Evolutionary conservation across 2,888 invertebrate species (phyloP), one percentile per base, ranked within the genome.

Genomic region (Aspidapion aeneum): DNA sequence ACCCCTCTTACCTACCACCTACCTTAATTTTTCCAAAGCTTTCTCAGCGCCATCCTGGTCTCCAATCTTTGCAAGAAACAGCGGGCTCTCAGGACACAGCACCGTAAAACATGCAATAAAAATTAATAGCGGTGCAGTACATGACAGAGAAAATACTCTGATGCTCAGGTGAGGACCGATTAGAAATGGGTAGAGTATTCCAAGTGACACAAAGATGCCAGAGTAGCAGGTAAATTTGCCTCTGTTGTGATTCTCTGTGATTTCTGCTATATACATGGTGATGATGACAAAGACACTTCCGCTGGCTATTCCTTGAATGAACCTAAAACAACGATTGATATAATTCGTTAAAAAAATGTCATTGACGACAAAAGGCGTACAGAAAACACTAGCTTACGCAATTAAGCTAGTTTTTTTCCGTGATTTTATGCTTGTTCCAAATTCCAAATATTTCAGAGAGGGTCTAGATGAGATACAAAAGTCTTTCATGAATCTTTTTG

Each of bases 211-310:
- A 18, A 71, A 70, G 5, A 73, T 62, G 1, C 67, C 69, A 63
- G 73, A 57, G 2, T 73, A 86, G 0, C 93, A 68, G n/a, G 69
- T 67, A 17, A 94, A 81, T 0, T 90, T 87, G 0, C 95, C 95
- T 64, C 95, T 83, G 18, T 88, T 86, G 21, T 89, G 88, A 61
- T 88, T 87, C 82, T 92, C 89, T 3, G 93, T 86, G 49, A 93
- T 91, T 80, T 95, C 95, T 51, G 91, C 91, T 64, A 93, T 86
- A 79, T 94, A 95, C 85, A 94, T 90, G 0, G 94, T 93, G 0
- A 88, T 85, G 1, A 89, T 85, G 0, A 89, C 87, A 79, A 89
- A 90, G 16, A 87, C 80, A 74, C 88, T 85, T 0, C 90, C 89
- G 0, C 86, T 83, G 1, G 86, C 87, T 0, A 89, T 73, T 52